Evolutionary conservation across 2,797 vertebrate genomes (phyloP).

Genomic region (Heliangelus exortis): DNA sequence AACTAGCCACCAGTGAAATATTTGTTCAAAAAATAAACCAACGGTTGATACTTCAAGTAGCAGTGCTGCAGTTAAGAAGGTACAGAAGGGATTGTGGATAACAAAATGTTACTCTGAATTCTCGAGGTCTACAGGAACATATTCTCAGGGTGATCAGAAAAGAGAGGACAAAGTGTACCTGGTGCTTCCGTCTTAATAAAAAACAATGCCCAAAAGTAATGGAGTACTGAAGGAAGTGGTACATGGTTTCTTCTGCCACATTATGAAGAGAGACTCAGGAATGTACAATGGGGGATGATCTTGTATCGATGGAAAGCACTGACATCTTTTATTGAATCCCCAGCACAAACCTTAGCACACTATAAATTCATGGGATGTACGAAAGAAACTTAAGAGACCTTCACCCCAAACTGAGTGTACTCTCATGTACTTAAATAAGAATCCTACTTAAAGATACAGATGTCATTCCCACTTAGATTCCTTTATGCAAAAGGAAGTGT

Average conservation of each 20-base stretch:
- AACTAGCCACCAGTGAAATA: not conserved
- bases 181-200: not conserved
- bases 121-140: accelerated
- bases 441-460: not conserved
- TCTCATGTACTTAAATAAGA: not conserved
- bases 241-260: not conserved
- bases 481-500: not conserved
- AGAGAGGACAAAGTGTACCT: not conserved
- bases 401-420: not conserved
- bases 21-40: not conserved
- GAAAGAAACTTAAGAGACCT: not conserved
- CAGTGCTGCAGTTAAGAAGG: not conserved
- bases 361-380: accelerated
- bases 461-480: not conserved
- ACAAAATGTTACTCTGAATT: not conserved
- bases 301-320: accelerated
- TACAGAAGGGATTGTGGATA: not conserved
- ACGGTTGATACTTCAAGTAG: not conserved
- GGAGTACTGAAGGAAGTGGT: not conserved
- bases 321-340: not conserved
- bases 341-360: not conserved
- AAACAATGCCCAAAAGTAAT: not conserved
- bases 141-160: not conserved
- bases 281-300: accelerated
- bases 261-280: not conserved